phyloP scores from a whole-genome alignment of 2,113 vertebrate genomes.

The Serinus canaria region DNA sequence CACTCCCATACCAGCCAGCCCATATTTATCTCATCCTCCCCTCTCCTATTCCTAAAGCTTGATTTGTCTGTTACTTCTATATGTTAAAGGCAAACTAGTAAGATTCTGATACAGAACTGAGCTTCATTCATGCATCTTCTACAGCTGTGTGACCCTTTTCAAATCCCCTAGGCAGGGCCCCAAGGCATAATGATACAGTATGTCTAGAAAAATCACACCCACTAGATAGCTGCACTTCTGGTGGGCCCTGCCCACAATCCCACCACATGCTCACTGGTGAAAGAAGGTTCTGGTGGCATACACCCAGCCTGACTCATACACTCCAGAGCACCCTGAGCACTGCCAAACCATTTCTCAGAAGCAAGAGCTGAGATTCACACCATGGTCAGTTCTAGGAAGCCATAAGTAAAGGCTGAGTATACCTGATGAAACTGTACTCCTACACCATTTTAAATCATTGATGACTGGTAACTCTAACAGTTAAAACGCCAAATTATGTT shows the following conservation, averaged over 20 bases:
- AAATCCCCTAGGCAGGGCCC: neutral
- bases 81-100: neutral
- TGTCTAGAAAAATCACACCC: neutral
- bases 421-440: neutral
- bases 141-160: neutral
- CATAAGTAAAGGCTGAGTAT: neutral
- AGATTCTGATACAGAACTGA: neutral
- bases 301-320: neutral
- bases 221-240: neutral
- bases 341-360: neutral
- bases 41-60: neutral
- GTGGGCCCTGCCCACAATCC: neutral
- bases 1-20: neutral
- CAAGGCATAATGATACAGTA: neutral
- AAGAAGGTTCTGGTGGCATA: neutral
- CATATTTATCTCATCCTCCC: neutral
- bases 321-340: neutral
- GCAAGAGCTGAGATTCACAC: neutral
- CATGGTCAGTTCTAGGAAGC: neutral
- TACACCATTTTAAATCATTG: neutral
- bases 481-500: neutral
- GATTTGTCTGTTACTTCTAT: neutral
- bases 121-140: neutral
- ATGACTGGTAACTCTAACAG: neutral
- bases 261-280: fast-evolving